Evolutionary conservation across 2,888 invertebrate genomes (phyloP).

Genomic region (Anorthoa munda): DNA sequence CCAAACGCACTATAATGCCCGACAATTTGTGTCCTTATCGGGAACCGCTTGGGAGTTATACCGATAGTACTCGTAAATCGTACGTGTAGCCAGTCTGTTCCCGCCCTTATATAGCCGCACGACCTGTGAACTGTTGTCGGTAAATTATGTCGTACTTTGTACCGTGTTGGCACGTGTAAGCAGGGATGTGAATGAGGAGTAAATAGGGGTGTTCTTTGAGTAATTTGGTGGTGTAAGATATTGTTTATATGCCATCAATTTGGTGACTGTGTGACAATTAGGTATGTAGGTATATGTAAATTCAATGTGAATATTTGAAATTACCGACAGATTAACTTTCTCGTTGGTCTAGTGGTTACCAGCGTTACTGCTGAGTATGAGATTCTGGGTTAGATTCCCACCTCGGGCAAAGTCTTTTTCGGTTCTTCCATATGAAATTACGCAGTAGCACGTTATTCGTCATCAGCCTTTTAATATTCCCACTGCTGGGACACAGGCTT

Average conservation of each 20-base stretch:
- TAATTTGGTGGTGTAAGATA: neutral
- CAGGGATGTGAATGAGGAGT: neutral
- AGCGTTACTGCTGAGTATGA: too few species aligned
- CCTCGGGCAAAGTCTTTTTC: too few species aligned
- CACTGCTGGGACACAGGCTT: too few species aligned
- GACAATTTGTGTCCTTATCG: slow-evolving; percentile 40
- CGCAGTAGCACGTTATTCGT: too few species aligned
- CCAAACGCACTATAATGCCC: slow-evolving; percentile 26
- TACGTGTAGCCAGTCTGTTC: slow-evolving; percentile 28
- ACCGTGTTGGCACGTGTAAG: slow-evolving; percentile 13
- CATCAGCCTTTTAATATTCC: too few species aligned
- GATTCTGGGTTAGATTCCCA: too few species aligned
- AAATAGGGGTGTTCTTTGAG: neutral
- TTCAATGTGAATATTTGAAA: too few species aligned
- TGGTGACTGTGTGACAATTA: too few species aligned
- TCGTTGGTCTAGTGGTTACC: too few species aligned
- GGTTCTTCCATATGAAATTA: too few species aligned
- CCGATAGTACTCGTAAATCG: slow-evolving; percentile 54
- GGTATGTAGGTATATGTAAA: too few species aligned
- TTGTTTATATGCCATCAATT: neutral
- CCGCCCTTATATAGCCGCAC: slow-evolving; percentile 32
- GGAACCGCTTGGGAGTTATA: slow-evolving; percentile 37
- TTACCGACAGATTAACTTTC: too few species aligned
- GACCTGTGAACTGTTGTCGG: slow-evolving; percentile 24
- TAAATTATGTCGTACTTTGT: slow-evolving; percentile 44